These are phyloP conservation scores for Venturia canescens DNA, from an alignment of 1,140 invertebrate species.

Conservation along the genomic window DNA sequence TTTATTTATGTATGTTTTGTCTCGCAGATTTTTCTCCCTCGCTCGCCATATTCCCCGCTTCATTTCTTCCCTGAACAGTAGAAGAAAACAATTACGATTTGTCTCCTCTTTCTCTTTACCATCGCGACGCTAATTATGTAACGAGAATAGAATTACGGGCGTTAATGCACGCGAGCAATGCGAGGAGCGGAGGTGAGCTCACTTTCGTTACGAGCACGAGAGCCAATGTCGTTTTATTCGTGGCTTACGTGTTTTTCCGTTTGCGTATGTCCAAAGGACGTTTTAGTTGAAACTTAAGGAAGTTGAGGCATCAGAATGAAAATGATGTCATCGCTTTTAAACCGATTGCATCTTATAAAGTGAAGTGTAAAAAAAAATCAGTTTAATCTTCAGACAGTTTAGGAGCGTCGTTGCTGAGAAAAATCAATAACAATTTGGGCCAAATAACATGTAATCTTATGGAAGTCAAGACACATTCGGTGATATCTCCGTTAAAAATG, in stretches of 20 bases:
- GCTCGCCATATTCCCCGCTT: not conserved
- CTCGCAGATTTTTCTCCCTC: slow-evolving; percentile 2
- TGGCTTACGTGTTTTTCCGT: not conserved
- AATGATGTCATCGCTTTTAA: too few relatives aligned
- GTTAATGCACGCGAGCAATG: slow-evolving; percentile 37
- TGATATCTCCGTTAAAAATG: too few relatives aligned
- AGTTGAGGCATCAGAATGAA: too few relatives aligned
- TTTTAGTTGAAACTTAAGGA: not conserved
- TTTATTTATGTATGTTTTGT: slow-evolving; percentile 34
- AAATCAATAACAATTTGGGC: too few relatives aligned
- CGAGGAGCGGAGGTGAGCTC: not conserved
- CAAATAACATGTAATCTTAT: too few relatives aligned
- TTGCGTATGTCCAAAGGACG: not conserved
- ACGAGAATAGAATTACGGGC: slow-evolving; percentile 45
- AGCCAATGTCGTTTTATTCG: slow-evolving; percentile 15
- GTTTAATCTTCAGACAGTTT: too few relatives aligned
- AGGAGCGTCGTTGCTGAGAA: too few relatives aligned
- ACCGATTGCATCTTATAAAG: too few relatives aligned
- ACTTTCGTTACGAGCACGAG: slow-evolving; percentile 44
- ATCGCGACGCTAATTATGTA: slow-evolving; percentile 50
- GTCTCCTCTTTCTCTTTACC: slow-evolving; percentile 23
- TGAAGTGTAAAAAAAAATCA: too few relatives aligned
- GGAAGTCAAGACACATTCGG: too few relatives aligned
- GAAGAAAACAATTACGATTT: slow-evolving; percentile 40
- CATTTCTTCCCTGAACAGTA: not conserved